Percentiles rank a stretch among this genome's conserved stretches.
Conservation (phyloP, 1,140 invertebrate genomes). For the Eumaeus atala region DNA sequence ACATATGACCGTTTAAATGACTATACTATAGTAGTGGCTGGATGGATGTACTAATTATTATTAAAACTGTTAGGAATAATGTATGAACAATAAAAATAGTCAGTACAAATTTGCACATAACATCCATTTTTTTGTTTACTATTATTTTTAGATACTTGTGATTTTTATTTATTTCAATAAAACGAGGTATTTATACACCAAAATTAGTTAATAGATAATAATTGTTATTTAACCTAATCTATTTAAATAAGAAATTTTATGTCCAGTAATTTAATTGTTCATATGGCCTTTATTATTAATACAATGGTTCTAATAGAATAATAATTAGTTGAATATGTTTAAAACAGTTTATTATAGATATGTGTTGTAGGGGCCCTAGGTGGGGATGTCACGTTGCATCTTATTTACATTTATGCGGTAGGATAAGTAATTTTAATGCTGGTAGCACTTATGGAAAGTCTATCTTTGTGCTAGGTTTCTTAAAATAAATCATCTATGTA, state of each 20-base stretch:
- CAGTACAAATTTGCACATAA: too few relatives aligned
- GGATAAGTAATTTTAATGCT: slow-evolving; percentile 16
- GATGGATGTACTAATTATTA: too few relatives aligned
- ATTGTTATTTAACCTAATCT: slow-evolving; percentile 3
- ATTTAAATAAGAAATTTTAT: slow-evolving; percentile 4
- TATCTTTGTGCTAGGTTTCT: background rate
- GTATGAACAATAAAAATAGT: too few relatives aligned
- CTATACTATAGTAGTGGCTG: too few relatives aligned
- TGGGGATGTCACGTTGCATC: too few relatives aligned
- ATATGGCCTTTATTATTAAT: slow-evolving; percentile 19
- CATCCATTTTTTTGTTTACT: background rate
- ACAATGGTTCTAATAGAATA: slow-evolving; percentile 5
- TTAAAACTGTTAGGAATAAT: too few relatives aligned
- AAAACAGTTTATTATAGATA: slow-evolving; percentile 2
- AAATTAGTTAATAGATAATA: slow-evolving; percentile 9
- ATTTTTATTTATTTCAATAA: slow-evolving; percentile 12
- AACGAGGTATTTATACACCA: slow-evolving; percentile 24
- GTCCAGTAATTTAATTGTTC: slow-evolving; percentile 21
- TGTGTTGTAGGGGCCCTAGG: too few relatives aligned
- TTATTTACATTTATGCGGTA: background rate
- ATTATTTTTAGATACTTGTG: slow-evolving; percentile 10
- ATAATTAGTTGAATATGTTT: slow-evolving; percentile 20
- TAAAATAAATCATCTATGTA: too few relatives aligned
- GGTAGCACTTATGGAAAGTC: slow-evolving; percentile 8
- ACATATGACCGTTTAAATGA: too few relatives aligned